Evolutionary conservation across 2,888 invertebrate genomes (phyloP).

Genomic region (Noctua pronuba): DNA sequence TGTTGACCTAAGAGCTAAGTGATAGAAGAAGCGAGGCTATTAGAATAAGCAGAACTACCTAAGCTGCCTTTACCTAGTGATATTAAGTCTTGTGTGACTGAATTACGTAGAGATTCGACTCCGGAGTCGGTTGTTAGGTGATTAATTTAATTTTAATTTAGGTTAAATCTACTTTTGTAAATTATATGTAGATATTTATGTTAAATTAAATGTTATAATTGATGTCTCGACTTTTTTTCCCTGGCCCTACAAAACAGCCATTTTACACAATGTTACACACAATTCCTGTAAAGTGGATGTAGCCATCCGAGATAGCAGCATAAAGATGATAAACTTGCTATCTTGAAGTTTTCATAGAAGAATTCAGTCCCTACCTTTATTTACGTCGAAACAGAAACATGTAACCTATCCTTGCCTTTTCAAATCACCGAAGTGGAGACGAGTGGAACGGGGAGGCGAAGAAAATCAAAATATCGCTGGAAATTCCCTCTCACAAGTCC

Average conservation of each 20-base stretch:
- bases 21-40: constrained; percentile 65
- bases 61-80: constrained; percentile 72
- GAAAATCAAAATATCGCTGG: background rate
- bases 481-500: background rate
- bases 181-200: constrained; percentile 80
- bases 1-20: constrained; percentile 85
- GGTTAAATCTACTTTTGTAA: constrained; percentile 76
- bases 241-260: background rate
- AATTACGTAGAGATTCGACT: constrained; percentile 63
- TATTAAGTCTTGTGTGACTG: constrained; percentile 65
- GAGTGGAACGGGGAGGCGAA: background rate
- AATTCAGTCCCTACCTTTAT: background rate
- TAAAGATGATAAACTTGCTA: background rate
- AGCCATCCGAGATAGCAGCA: too few relatives aligned
- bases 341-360: background rate
- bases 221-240: constrained; percentile 32
- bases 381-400: background rate
- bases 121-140: constrained; percentile 58
- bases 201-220: constrained; percentile 80
- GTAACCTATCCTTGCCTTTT: background rate
- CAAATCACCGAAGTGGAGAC: background rate
- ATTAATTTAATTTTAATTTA: constrained; percentile 65
- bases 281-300: background rate
- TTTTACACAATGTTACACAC: background rate
- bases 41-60: constrained; percentile 59